Evolutionary conservation across 2,113 vertebrate species (phyloP), one percentile per base, ranked within the genome.

Genomic region (Dascyllus trimaculatus): DNA sequence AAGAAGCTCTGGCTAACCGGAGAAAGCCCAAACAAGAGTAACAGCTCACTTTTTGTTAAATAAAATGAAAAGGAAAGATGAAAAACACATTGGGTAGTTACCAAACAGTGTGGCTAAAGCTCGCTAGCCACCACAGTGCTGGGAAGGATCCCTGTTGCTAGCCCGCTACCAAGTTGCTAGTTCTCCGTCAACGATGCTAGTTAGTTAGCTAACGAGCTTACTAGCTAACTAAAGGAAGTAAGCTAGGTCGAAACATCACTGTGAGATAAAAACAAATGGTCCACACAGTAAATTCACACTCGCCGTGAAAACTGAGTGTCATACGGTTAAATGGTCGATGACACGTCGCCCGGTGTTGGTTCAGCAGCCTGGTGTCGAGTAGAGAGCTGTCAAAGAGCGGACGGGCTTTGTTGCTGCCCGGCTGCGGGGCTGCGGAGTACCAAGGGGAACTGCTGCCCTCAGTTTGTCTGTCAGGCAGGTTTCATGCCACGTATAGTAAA

Each of bases 371-470:
- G 75, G 60, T 68, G 82, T 67, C 53, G 61, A 53, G 43, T 4
- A 26, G 54, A 3, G 38, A 81, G 71, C 89, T 92, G 92, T 91
- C 89, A 93, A 66, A 77, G 48, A 26, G 4, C 22, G 2, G 53
- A 18, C 26, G 26, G 32, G 21, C 11, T 65, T 6, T 46, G 56
- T 13, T 3, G 5, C 56, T 22, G 22, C 13, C 58, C 76, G 59
- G 82, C 26, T 4, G 49, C 21, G 1, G 1, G n/a, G 3, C n/a
- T n/a, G n/a, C n/a, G n/a, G n/a, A n/a, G n/a, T n/a, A n/a, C n/a
- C n/a, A n/a, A n/a, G 17, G 26, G n/a, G 46, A 21, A 13, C 1
- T 45, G 57, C 0, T n/a, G 14, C 75, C 86, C 71, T 19, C 26
- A 46, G 8, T 1, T 1, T 0, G 1, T 0, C 11, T 75, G 0